Percentiles rank a stretch among this genome's conserved stretches.
Evolutionary conservation across 2,888 invertebrate genomes (phyloP).

Genomic region (Hemistola chrysoprasaria): DNA sequence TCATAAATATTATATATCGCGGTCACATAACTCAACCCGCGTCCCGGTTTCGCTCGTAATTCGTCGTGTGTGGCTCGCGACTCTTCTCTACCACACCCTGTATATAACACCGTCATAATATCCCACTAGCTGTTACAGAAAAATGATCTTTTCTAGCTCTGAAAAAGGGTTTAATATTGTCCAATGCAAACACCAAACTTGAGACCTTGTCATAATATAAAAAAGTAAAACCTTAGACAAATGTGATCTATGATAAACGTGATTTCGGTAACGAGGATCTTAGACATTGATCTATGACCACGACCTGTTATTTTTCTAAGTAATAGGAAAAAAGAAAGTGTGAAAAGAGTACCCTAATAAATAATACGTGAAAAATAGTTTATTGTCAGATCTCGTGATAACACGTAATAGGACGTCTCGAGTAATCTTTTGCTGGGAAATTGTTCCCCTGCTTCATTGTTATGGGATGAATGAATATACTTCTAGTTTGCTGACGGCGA

Average conservation of each 20-base stretch:
- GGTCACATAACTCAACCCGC: constrained; percentile 69
- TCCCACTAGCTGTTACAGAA: constrained; percentile 33
- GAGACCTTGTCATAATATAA: constrained; percentile 32
- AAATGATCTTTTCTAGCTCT: constrained; percentile 34
- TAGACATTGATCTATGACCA: constrained; percentile 63
- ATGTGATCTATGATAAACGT: constrained; percentile 80
- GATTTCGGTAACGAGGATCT: constrained; percentile 76
- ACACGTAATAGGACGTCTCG: constrained; percentile 61
- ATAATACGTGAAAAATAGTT: constrained; percentile 77
- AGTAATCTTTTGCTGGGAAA: constrained; percentile 62
- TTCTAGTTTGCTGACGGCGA: constrained; percentile 22
- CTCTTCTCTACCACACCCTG: constrained; percentile 56
- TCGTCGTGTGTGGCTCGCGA: constrained; percentile 80
- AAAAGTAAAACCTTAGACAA: constrained; percentile 73
- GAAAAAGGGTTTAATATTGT: constrained; percentile 38
- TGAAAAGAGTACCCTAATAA: constrained; percentile 60
- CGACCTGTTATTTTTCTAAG: constrained; percentile 67
- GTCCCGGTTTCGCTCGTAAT: constrained; percentile 70
- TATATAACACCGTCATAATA: constrained; percentile 46
- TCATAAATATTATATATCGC: constrained; percentile 71
- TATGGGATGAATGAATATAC: constrained; percentile 57
- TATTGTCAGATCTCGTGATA: constrained; percentile 78
- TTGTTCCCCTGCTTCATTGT: constrained; percentile 66
- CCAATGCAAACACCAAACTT: constrained; percentile 26
- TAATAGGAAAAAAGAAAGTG: constrained; percentile 63